Evolutionary conservation across 2,113 vertebrate genomes (phyloP), one percentile per base, ranked within the genome.

Genomic region (Taxidea taxus): DNA sequence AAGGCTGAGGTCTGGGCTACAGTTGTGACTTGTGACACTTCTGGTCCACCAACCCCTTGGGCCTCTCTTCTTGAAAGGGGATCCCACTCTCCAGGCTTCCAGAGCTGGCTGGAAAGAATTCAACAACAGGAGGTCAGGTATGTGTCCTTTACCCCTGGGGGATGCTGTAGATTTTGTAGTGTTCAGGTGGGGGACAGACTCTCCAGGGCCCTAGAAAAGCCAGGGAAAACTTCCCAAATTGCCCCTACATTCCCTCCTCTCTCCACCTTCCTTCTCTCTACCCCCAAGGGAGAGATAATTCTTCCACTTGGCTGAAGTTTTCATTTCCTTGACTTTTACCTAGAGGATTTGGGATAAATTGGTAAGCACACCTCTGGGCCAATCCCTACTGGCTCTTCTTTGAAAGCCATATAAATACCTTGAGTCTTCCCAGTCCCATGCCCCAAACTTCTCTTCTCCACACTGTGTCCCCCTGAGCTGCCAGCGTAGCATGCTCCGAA

Each of bases 221-320:
- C 29, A 2, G 11, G 31, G 54, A 25, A 21, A 15, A 25, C 12
- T 51, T 11, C 25, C 51, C 37, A 8, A 54, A n/a, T 70, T 15
- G 39, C 58, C 42, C 27, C 37, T 15, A 1, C 4, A 10, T 47
- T 44, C 15, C 21, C 10, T 51, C 49, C 23, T 16, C 9, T 29
- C 34, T 21, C 14, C 12, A 21, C 0, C 0, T 6, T 44, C 29
- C 4, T 10, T 31, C n/a, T 47, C 4, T 2, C n/a, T 31, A 37
- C 1, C 20, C 42, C 27, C 39, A 42, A n/a, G 34, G n/a, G 6
- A 54, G 34, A 29, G 51, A 31, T 34, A 3, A 0, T 31, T 14
- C 13, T 13, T 12, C 23, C 68, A 18, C 27, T n/a, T 15, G 4
- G 15, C 23, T 78, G 10, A 39, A 42, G 23, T 42, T 31, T 60